Percentiles rank a stretch among this genome's conserved stretches.
Evolutionary conservation across 2,888 invertebrate species (phyloP).

Genomic region (Melinaea menophilus): DNA sequence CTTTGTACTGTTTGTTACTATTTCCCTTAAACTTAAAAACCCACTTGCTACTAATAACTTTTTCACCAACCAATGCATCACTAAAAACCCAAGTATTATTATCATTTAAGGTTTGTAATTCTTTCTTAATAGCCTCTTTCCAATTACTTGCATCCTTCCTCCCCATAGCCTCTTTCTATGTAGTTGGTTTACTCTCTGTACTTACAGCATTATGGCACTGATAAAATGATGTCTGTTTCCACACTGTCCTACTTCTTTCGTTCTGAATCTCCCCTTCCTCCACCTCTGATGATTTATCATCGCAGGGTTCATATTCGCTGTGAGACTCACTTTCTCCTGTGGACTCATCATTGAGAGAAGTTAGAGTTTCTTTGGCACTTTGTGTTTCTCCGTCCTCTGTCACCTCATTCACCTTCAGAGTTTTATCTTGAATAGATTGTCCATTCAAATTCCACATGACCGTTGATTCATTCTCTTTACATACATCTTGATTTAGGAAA

Average conservation of each 20-base stretch:
- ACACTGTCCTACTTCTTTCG: conserved; percentile 1
- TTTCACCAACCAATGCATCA: conserved; percentile 16
- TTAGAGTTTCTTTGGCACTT: conserved; percentile 13
- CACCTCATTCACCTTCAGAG: conserved; percentile 22
- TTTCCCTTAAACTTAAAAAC: no score
- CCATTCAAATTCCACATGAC: no score
- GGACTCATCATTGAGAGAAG: neutral
- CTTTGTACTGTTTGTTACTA: no score
- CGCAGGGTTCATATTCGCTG: neutral
- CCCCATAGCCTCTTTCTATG: conserved; percentile 30
- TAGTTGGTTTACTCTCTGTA: conserved; percentile 14
- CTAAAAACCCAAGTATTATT: no score
- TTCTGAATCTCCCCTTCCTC: neutral
- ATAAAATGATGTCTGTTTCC: conserved; percentile 14
- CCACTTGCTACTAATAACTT: no score
- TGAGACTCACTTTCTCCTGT: neutral
- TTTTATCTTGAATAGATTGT: no score
- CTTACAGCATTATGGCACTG: conserved; percentile 9
- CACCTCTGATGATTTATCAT: neutral
- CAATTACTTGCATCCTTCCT: conserved; percentile 13
- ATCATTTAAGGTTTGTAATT: no score
- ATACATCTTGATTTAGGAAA: no score
- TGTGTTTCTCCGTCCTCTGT: conserved; percentile 10
- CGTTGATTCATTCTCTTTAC: no score
- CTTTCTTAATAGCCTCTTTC: no score